Evolutionary conservation across 64 coral and sea anemone genomes (phyloP), one percentile per base, ranked within the genome.

Genomic region (Trachythela sp.): DNA sequence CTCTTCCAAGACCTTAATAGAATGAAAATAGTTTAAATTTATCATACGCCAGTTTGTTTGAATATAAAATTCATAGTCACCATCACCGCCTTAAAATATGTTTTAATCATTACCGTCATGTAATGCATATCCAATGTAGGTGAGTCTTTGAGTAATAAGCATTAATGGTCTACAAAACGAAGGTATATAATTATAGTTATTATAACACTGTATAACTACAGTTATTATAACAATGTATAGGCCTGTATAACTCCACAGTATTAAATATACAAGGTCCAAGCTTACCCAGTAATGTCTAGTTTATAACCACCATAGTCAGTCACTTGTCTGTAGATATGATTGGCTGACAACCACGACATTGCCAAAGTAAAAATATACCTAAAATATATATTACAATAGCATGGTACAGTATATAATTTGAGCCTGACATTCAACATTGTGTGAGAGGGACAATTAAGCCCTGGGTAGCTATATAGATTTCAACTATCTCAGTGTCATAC

Each of bases 1-100:
- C 71, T 77, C 71, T 27, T 32, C 71, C 71, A 77, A 77, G 71
- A 77, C 71, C 71, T 77, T 35, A 77, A 77, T 77, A 35, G 17
- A 77, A 35, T 68, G 20, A 68, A 68, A 68, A 8, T 68, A 22
- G 20, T n/a, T 22, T 6, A n/a, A 31, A 6, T 6, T 22, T 14
- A 68, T n/a, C 59, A 8, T 4, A 31, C n/a, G n/a, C n/a, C n/a
- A 68, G 2, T 68, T 14, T 31, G 20, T 4, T 13, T 2, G 71
- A 13, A 35, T 32, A 38, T 4, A 32, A 77, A 77, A 77, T 32
- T 18, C 7, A 34, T 36, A 77, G 31, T 35, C 71, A 68, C 18
- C 30, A n/a, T 68, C 59, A 68, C 30, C 15, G 30, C 30, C 15
- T 6, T 31, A 68, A n/a, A n/a, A n/a, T n/a, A n/a, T n/a, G n/a